Percentiles rank a stretch among this genome's conserved stretches.
Conservation (phyloP, 2,113 vertebrate genomes). For the Hydrochoerus hydrochaeris region DNA sequence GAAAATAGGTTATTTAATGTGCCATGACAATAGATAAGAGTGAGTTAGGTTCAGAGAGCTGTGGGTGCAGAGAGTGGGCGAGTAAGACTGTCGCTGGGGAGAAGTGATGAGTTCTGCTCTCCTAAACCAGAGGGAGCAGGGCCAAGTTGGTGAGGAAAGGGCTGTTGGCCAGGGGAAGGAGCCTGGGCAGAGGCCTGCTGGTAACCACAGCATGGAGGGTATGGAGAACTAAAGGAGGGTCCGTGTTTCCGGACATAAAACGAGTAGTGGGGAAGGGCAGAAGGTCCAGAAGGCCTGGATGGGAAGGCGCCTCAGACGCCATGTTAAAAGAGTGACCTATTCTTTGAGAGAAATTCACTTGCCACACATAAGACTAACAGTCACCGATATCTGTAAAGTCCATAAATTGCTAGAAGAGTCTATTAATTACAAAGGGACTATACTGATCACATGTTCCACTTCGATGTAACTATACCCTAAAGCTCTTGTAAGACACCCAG, state of each 20-base stretch:
- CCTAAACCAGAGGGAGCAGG: not conserved
- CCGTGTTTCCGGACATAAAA: not conserved
- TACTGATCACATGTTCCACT: not conserved
- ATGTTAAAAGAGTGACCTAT: not conserved
- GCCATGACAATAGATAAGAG: not conserved
- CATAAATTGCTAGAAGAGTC: not conserved
- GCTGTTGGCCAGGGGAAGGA: not conserved
- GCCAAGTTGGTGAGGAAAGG: accelerated
- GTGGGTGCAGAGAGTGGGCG: not conserved
- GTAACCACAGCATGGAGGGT: not conserved
- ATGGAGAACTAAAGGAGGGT: not conserved
- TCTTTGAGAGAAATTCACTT: not conserved
- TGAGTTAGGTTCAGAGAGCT: not conserved
- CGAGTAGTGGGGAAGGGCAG: not conserved
- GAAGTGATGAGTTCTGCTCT: not conserved
- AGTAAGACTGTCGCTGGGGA: not conserved
- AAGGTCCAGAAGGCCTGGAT: not conserved
- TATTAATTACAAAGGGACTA: not conserved
- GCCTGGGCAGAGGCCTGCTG: not conserved
- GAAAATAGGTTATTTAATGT: not conserved
- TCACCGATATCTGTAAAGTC: not conserved
- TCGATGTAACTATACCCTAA: not conserved
- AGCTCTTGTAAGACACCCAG: not conserved
- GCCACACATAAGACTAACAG: not conserved
- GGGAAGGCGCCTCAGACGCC: not conserved